phyloP scores from a whole-genome alignment of 2,113 vertebrate genomes.

The Pleuronectes platessa region DNA sequence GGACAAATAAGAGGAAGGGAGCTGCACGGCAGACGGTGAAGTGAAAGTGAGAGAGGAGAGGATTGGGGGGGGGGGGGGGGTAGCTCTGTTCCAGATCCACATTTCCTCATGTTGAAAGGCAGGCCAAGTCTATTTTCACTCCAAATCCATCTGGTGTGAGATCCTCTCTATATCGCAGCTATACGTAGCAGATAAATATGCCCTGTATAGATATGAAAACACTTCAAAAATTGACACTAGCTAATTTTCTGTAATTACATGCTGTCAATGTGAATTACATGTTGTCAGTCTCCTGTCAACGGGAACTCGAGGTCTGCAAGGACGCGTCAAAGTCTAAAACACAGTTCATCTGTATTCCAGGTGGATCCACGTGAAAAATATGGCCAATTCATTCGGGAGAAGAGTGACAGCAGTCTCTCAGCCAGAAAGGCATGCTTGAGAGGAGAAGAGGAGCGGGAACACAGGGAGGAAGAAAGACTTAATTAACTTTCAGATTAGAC shows the following conservation, averaged over 20 bases:
- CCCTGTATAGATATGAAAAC: slow-evolving; percentile 28
- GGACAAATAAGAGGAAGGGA: slow-evolving; percentile 59
- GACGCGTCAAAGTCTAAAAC: slow-evolving; percentile 61
- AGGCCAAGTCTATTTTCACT: slow-evolving; percentile 79
- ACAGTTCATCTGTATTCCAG: slow-evolving; percentile 52
- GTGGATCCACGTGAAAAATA: slow-evolving; percentile 49
- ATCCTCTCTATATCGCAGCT: slow-evolving; percentile 48
- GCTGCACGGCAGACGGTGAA: slow-evolving; percentile 56
- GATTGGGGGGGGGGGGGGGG: slow-evolving; percentile 65
- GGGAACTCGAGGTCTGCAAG: slow-evolving; percentile 41
- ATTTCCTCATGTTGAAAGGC: slow-evolving; percentile 64
- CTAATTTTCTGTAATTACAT: slow-evolving; percentile 71
- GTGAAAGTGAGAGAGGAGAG: slow-evolving; percentile 59
- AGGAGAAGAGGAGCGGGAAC: slow-evolving; percentile 63
- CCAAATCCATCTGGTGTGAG: slow-evolving; percentile 75
- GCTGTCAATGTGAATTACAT: slow-evolving; percentile 71
- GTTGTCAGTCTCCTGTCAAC: slow-evolving; percentile 59
- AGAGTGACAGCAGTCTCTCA: slow-evolving; percentile 73
- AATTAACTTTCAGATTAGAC: slow-evolving; percentile 78
- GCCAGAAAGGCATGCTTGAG: slow-evolving; percentile 66
- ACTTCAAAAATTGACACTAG: slow-evolving; percentile 58
- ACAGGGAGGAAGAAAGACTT: slow-evolving; percentile 66
- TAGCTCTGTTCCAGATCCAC: slow-evolving; percentile 62
- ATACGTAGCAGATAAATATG: slow-evolving; percentile 50
- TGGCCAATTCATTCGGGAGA: slow-evolving; percentile 49